Conservation (phyloP, 2,797 vertebrate genomes). For the Urocyon cinereoargenteus region DNA sequence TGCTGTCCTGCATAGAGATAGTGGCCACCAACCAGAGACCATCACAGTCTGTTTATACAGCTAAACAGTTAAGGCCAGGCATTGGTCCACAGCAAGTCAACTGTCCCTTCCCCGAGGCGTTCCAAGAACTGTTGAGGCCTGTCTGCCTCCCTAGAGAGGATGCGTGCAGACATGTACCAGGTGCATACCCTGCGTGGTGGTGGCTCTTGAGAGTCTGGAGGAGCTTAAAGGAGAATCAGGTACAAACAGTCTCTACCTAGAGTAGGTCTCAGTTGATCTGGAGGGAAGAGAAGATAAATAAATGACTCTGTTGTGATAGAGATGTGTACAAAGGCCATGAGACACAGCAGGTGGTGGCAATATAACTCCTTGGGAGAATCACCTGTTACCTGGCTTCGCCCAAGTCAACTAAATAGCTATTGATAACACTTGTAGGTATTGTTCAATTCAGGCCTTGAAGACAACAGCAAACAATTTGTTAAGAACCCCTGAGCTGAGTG, state of each 20-base stretch:
- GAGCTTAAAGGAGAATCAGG: not conserved
- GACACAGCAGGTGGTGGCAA: not conserved
- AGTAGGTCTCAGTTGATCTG: not conserved
- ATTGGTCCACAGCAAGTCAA: not conserved
- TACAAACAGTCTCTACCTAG: not conserved
- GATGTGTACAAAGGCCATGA: not conserved
- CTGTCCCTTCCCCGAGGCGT: not conserved
- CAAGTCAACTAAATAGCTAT: not conserved
- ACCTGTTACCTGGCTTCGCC: not conserved
- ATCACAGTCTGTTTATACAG: not conserved
- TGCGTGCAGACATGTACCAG: not conserved
- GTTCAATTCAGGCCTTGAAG: not conserved
- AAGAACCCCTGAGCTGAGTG: not conserved
- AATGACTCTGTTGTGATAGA: not conserved
- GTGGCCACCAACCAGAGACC: not conserved
- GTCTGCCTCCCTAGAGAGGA: not conserved
- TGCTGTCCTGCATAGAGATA: not conserved
- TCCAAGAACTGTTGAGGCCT: not conserved
- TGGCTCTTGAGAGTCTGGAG: not conserved
- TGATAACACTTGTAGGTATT: not conserved
- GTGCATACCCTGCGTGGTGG: not conserved
- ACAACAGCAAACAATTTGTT: not conserved
- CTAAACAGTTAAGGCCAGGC: not conserved
- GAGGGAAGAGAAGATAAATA: not conserved
- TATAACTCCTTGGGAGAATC: not conserved